Evolutionary conservation across 1,140 invertebrate genomes (phyloP).

Genomic region (Teleopsis dalmanni): DNA sequence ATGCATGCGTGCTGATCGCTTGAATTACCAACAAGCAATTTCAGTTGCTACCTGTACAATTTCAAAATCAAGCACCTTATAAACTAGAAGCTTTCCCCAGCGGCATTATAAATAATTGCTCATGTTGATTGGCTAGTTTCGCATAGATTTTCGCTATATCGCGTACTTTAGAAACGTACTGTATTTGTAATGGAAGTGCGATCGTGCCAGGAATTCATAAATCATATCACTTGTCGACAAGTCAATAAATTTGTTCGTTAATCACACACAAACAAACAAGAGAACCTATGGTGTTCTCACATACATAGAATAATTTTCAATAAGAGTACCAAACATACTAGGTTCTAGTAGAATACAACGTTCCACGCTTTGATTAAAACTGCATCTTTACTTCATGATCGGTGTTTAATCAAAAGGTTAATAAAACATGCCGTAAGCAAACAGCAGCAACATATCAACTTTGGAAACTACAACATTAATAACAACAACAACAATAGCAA

Average conservation of each 20-base stretch:
- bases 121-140: too few species aligned
- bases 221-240: slow-evolving; percentile 21
- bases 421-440: too few species aligned
- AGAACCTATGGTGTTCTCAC: not conserved
- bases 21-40: too few species aligned
- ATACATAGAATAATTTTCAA: not conserved
- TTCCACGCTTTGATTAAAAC: slow-evolving; percentile 3
- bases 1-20: too few species aligned
- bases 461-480: too few species aligned
- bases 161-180: too few species aligned
- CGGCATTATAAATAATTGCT: slow-evolving; percentile 3
- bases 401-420: slow-evolving; percentile 9
- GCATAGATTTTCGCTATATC: not conserved
- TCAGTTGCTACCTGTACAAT: not conserved
- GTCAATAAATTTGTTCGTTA: slow-evolving; percentile 14
- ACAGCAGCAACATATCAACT: slow-evolving; percentile 4
- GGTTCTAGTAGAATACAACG: slow-evolving; percentile 6
- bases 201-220: slow-evolving; percentile 17
- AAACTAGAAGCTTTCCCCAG: not conserved
- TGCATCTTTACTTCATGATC: slow-evolving; percentile 6
- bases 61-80: not conserved
- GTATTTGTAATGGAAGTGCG: not conserved
- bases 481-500: too few species aligned
- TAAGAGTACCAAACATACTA: too few species aligned
- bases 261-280: not conserved